Evolutionary conservation across 2,888 invertebrate species (phyloP).

Genomic region (Flabesymbios commensalis): DNA sequence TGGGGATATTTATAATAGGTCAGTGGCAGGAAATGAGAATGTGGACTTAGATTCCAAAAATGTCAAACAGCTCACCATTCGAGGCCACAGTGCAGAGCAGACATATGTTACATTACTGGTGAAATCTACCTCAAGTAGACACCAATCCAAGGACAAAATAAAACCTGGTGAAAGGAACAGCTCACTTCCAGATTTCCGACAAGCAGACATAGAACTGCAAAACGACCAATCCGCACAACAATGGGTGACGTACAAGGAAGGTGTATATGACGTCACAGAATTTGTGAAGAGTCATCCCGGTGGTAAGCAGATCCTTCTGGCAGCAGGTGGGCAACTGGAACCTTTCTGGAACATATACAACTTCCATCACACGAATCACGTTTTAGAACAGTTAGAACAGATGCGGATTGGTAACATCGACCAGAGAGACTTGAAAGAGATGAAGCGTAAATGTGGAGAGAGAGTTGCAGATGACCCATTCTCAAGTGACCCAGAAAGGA

Average conservation of each 20-base stretch:
- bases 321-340: constrained; percentile 89
- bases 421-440: constrained; percentile 24
- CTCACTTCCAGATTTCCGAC: constrained; percentile 46
- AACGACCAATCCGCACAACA: constrained; percentile 66
- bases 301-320: constrained; percentile 86
- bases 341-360: constrained; percentile 80
- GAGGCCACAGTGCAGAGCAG: no score
- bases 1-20: no score
- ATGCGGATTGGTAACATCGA: constrained; percentile 85
- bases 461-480: constrained; percentile 68
- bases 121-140: no score
- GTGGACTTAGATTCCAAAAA: no score
- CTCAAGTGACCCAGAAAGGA: constrained; percentile 79
- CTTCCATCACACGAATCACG: constrained; percentile 65
- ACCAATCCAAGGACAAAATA: not conserved
- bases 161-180: constrained; percentile 15
- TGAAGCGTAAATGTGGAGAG: no score
- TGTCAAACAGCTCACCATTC: no score
- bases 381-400: constrained; percentile 77
- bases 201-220: constrained; percentile 76
- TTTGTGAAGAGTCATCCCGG: constrained; percentile 85
- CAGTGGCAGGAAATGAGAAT: no score
- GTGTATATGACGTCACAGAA: constrained; percentile 93
- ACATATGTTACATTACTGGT: no score
- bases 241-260: constrained; percentile 67